These are phyloP conservation scores for Seira sanloemensis DNA, from an alignment of 2,888 invertebrate genomes.

Conservation along the genomic window DNA sequence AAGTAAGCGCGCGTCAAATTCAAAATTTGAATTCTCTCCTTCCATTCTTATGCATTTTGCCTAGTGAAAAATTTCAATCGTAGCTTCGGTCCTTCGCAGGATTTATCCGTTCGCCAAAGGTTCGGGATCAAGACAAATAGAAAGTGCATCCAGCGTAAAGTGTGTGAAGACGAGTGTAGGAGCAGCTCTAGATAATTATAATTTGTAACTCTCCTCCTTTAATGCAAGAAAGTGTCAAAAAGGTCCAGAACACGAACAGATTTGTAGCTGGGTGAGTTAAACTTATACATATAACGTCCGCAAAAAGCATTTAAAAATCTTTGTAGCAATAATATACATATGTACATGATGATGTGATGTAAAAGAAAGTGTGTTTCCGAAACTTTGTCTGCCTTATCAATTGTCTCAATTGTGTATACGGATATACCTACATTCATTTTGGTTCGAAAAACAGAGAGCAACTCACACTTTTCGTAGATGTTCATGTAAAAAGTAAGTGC, in stretches of 20 bases:
- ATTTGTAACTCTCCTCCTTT: no score
- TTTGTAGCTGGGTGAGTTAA: constrained; percentile 45
- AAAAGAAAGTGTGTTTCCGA: no score
- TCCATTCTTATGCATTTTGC: neutral
- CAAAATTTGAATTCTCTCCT: neutral
- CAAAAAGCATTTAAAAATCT: neutral
- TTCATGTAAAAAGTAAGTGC: neutral
- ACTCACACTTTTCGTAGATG: neutral
- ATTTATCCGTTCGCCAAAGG: constrained; percentile 50
- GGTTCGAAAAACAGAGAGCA: neutral
- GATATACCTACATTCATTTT: neutral
- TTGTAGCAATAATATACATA: neutral
- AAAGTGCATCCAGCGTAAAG: constrained; percentile 19
- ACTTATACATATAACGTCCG: neutral
- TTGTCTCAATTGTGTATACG: no score
- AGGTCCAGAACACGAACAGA: constrained; percentile 30
- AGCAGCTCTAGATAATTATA: no score
- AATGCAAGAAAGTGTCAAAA: constrained; percentile 29
- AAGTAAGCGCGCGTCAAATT: constrained; percentile 34
- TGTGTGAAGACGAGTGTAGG: no score
- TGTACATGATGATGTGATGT: neutral
- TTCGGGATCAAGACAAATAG: constrained; percentile 42
- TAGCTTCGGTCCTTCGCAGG: constrained; percentile 22
- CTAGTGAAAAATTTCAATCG: constrained; percentile 28
- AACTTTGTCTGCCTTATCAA: no score